A percentile compares a stretch with the other conserved stretches of the same genome.
Evolutionary conservation across 2,797 vertebrate species (phyloP).

Genomic region (Borostomias antarcticus): DNA sequence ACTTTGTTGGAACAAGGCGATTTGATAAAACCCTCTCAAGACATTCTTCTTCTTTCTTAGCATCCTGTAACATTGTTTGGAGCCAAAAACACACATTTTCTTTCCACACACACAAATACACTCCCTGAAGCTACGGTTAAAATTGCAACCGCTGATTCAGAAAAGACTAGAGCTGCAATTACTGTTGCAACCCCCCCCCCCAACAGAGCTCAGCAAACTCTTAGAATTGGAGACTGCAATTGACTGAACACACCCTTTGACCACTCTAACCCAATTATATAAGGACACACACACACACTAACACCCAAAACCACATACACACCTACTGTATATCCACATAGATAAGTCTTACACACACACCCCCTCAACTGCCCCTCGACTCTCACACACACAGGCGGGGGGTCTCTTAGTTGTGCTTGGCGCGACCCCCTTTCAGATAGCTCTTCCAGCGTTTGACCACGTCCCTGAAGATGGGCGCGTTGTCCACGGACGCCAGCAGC

Average conservation of each 20-base stretch:
- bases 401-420: constrained; percentile 95
- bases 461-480: constrained; percentile 89
- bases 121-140: constrained; percentile 66
- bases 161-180: constrained; percentile 60
- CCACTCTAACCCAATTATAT: background rate
- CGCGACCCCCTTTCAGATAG: constrained; percentile 91
- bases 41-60: constrained; percentile 32
- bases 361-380: no score
- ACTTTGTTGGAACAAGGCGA: constrained; percentile 29
- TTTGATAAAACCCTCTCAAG: constrained; percentile 20
- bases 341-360: no score
- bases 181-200: constrained; percentile 52
- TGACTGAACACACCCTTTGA: constrained; percentile 47
- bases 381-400: constrained; percentile 1
- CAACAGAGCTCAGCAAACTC: constrained; percentile 49
- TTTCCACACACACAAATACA: constrained; percentile 35
- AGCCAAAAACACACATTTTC: constrained; percentile 18
- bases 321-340: background rate
- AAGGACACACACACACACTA: background rate
- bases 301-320: background rate
- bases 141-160: constrained; percentile 68
- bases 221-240: constrained; percentile 53
- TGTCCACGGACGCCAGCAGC: constrained; percentile 89
- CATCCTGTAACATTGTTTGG: constrained; percentile 20
- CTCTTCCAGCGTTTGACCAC: constrained; percentile 94